A percentile compares a stretch with the other conserved stretches of the same genome.
Conservation (phyloP, 23 tunicate species). For the Styela clava region DNA sequence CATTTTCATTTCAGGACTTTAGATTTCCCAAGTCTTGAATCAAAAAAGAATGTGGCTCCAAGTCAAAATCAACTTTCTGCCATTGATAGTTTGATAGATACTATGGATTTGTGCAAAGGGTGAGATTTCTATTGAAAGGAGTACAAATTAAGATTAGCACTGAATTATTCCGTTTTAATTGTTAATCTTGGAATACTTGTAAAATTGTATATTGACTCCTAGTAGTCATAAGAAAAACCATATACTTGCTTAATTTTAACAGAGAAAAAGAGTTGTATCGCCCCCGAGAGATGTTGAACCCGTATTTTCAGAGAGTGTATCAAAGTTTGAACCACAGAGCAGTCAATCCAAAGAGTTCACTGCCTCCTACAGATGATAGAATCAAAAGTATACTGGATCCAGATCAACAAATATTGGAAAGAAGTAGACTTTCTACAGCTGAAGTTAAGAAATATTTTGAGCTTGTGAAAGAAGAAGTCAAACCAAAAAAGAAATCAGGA, state of each 20-base stretch:
- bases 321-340: slow-evolving; percentile 49
- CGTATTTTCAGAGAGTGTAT: slow-evolving; percentile 51
- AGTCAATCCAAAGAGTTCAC: slow-evolving; percentile 2
- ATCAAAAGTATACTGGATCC: slow-evolving; percentile 10
- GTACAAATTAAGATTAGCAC: no score
- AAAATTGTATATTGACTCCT: no score
- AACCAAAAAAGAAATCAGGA: neutral
- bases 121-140: neutral
- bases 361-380: slow-evolving; percentile 15
- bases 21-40: slow-evolving; percentile 44
- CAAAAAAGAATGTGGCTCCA: slow-evolving; percentile 12
- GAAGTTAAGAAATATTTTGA: slow-evolving; percentile 10
- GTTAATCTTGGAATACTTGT: no score
- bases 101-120: slow-evolving; percentile 37
- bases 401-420: slow-evolving; percentile 1
- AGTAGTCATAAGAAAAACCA: no score
- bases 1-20: slow-evolving; percentile 31
- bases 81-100: slow-evolving; percentile 39
- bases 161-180: no score
- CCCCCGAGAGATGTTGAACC: slow-evolving; percentile 66
- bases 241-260: no score
- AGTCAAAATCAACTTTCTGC: slow-evolving; percentile 28
- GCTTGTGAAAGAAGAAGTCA: neutral
- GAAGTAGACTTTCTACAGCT: neutral
- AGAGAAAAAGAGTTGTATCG: slow-evolving; percentile 29